Conservation (phyloP, 2,888 invertebrate genomes). For the Sminthurides aquaticus region DNA sequence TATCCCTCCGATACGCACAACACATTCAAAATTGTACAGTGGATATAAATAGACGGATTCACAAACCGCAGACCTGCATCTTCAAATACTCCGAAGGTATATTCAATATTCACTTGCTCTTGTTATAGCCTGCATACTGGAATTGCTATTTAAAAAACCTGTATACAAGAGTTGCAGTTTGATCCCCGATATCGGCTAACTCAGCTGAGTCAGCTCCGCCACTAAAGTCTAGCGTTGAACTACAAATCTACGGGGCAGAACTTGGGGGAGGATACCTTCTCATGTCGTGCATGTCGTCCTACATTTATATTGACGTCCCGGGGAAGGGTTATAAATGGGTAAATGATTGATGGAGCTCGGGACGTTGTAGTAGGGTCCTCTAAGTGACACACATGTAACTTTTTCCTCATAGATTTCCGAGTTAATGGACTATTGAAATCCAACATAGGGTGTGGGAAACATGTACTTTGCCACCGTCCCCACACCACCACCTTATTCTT, state of each 20-base stretch:
- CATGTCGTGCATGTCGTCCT: constrained; percentile 2
- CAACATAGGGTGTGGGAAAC: background rate
- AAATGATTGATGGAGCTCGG: constrained; percentile 25
- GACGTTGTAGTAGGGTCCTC: constrained; percentile 16
- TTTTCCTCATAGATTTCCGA: constrained; percentile 24
- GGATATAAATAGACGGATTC: too few relatives aligned
- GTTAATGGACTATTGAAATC: constrained; percentile 24
- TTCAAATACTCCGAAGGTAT: background rate
- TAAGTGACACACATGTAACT: constrained; percentile 26
- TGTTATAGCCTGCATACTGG: background rate
- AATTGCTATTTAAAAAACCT: background rate
- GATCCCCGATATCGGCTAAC: too few relatives aligned
- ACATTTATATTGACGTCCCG: constrained; percentile 27
- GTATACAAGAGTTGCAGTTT: too few relatives aligned
- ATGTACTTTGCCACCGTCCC: too few relatives aligned
- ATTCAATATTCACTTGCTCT: background rate
- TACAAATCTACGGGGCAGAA: background rate
- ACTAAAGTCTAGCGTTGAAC: too few relatives aligned
- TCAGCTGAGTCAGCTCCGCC: too few relatives aligned
- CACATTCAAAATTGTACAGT: too few relatives aligned
- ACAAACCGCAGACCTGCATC: too few relatives aligned
- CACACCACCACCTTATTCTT: too few relatives aligned
- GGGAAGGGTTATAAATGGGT: constrained; percentile 27
- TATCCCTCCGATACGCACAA: too few relatives aligned
- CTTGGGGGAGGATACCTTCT: background rate